Evolutionary conservation across 2,113 vertebrate species (phyloP), one percentile per base, ranked within the genome.

Genomic region (Lepidothrix coronata): DNA sequence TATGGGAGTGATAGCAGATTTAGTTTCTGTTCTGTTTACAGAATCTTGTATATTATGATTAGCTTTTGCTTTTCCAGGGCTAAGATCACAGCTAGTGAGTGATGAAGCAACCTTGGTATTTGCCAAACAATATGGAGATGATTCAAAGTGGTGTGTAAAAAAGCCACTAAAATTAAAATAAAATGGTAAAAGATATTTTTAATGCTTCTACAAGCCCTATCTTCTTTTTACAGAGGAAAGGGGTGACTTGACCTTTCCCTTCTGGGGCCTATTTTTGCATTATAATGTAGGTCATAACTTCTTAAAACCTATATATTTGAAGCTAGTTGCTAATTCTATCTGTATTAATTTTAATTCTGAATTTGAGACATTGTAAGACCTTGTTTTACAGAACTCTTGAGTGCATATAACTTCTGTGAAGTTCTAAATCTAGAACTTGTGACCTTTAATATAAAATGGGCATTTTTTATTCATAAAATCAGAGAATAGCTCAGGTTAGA

Each of bases 251-350:
- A 88, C 63, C 72, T 91, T 88, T 89, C 59, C 51, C 39, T 83
- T 96, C 72, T 90, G 71, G 55, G 33, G 13, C 55, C 88, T 95
- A 70, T 86, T 93, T 96, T 91, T 93, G 46, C n/a, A 41, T 91
- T 91, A 52, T 76, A 91, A 93, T 85, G 93, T 94, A 91, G 91
- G 91, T 95, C 82, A 74, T 85, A 93, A 85, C 39, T 93, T 85
- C 51, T 85, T 91, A 88, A 63, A 77, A 88, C 85, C 71, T 88
- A 77, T 55, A 19, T 91, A 83, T 77, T 65, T 88, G 59, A 88
- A 91, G 27, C 9, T 62, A 52, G 51, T 63, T 91, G 10, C 82
- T 96, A 93, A 96, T 86, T 94, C 59, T 91, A 41, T 67, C 55
- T 70, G 27, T 89, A 59, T 91, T 89, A 91, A 88, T 96, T 95